Base-by-base conservation (phyloP, 2,888 invertebrate species). In the Formica aserva region DNA sequence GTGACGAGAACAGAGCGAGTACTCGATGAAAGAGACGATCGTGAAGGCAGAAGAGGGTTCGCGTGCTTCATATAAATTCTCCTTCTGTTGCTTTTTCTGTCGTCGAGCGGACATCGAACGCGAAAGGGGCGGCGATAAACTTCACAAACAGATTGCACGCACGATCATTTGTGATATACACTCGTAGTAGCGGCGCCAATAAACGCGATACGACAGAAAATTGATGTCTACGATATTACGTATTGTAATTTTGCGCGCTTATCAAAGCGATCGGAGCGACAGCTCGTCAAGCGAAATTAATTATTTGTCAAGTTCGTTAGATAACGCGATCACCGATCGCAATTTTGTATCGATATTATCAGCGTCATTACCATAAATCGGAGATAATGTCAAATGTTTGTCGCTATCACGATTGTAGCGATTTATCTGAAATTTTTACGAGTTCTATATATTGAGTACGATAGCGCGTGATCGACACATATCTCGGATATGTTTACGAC, bases 51-150 rank as follows among this genome's bases (percentile, higher is more conserved):
- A 62, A 41, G 45, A 57, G 82, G 62, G 71, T 57, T 83, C 80
- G 63, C 55, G 55, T n/a, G 84, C 38, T 75, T 81, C 90, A 84
- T 89, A 92, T 91, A 92, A 91, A 91, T 90, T 89, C 86, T 55
- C 87, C 86, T 87, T 86, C 82, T 63, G 80, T 88, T 83, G 83
- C 91, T 91, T 93, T 93, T 92, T 92, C 91, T 90, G 90, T 87
- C 91, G 89, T 91, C 91, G 90, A 86, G 89, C 87, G 92, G 38
- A 91, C 91, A 88, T 91, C 90, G 90, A 91, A 94, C 93, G 92
- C 90, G 93, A 90, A 94, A 94, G 91, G 92, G 94, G 94, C 94
- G 94, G 94, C 91, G 93, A 94, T 94, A 94, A 93, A 93, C 92
- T 93, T 94, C 92, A 91, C 89, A 85, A 90, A 88, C 93, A 89